Conservation (phyloP, 2,113 vertebrate genomes). For the Antechinus stuartii region DNA sequence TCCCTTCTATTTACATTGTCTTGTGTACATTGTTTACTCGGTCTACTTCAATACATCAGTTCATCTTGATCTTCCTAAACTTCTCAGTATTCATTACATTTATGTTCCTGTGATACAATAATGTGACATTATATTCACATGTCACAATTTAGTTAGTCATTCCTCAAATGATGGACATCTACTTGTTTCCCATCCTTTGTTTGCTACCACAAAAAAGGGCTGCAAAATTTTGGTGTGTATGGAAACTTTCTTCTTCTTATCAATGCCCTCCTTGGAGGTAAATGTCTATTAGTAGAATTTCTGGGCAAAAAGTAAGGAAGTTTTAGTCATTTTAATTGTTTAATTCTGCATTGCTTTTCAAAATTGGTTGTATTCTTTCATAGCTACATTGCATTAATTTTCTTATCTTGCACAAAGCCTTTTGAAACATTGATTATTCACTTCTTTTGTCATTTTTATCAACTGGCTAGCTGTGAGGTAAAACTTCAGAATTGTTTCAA, state of each 20-base stretch:
- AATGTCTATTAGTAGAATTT: not conserved
- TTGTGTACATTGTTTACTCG: not conserved
- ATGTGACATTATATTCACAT: not conserved
- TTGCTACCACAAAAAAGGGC: not conserved
- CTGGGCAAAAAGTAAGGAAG: not conserved
- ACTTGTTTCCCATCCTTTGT: not conserved
- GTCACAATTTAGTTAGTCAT: not conserved
- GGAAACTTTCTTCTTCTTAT: not conserved
- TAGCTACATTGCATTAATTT: not conserved
- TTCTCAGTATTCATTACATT: not conserved
- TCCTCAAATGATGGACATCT: not conserved
- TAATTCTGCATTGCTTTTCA: not conserved
- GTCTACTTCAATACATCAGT: not conserved
- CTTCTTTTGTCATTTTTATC: not conserved
- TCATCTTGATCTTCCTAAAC: not conserved
- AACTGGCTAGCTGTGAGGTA: not conserved
- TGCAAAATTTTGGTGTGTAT: not conserved
- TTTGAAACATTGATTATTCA: not conserved
- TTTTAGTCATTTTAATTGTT: not conserved
- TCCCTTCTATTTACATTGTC: not conserved
- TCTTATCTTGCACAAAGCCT: not conserved
- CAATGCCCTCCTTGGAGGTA: not conserved
- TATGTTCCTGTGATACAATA: not conserved
- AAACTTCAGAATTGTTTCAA: not conserved
- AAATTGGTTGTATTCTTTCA: not conserved